Evolutionary conservation across 2,797 vertebrate species (phyloP).

Genomic region (Coregonus sp.): DNA sequence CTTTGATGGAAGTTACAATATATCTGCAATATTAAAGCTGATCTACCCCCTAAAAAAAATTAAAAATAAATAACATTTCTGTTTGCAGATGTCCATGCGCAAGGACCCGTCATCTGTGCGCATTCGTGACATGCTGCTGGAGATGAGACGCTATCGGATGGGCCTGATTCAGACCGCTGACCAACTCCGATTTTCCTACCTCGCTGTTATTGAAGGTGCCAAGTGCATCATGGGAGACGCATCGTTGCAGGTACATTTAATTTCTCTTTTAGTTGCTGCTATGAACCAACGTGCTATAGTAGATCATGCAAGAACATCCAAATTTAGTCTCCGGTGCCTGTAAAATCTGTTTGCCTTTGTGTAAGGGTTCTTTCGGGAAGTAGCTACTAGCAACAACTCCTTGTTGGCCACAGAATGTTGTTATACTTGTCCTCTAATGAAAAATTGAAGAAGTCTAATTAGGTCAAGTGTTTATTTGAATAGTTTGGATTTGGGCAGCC

Average conservation of each 20-base stretch:
- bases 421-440: background rate
- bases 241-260: constrained; percentile 82
- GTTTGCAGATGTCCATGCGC: constrained; percentile 76
- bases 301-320: background rate
- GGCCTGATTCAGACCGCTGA: constrained; percentile 97
- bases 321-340: background rate
- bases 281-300: background rate
- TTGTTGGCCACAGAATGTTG: background rate
- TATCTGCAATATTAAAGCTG: too few relatives aligned
- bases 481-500: background rate
- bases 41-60: too few relatives aligned
- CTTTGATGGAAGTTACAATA: too few relatives aligned
- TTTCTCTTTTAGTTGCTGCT: background rate
- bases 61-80: background rate
- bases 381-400: background rate
- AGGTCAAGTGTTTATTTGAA: background rate
- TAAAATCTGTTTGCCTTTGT: too few relatives aligned
- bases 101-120: constrained; percentile 92
- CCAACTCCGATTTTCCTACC: constrained; percentile 96
- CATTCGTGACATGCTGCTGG: constrained; percentile 91
- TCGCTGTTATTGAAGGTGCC: constrained; percentile 94
- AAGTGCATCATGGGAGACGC: constrained; percentile 92
- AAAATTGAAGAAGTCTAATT: background rate
- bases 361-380: background rate
- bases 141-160: constrained; percentile 93